These are phyloP conservation scores for Synanthedon andrenaeformis DNA, from an alignment of 2,888 invertebrate species.

Conservation along the genomic window DNA sequence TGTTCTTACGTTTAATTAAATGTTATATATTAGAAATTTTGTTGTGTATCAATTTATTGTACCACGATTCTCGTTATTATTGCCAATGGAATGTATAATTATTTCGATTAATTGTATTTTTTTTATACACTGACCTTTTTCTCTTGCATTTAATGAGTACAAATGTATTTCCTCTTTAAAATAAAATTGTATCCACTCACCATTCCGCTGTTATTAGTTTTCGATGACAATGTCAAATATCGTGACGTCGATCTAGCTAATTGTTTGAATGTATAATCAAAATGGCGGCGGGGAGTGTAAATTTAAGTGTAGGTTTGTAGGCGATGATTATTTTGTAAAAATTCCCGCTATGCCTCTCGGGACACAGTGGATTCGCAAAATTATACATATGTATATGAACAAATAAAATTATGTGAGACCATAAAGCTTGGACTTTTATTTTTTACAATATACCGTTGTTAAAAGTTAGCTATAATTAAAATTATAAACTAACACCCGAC, in stretches of 20 bases:
- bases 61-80: conserved; percentile 7
- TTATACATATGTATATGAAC: conserved; percentile 71
- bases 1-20: conserved; percentile 16
- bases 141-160: conserved; percentile 1
- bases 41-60: conserved; percentile 9
- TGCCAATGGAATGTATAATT: conserved; percentile 2
- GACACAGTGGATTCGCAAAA: conserved; percentile 69
- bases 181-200: conserved; percentile 15
- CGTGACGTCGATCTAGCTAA: conserved; percentile 23
- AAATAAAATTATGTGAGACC: conserved; percentile 71
- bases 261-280: conserved; percentile 52
- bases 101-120: not conserved
- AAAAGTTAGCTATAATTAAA: too few relatives aligned
- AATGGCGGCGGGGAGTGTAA: conserved; percentile 40
- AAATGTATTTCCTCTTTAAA: conserved; percentile 6
- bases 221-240: not conserved
- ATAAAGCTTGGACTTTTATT: conserved; percentile 25
- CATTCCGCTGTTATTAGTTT: conserved; percentile 19
- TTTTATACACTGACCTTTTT: not conserved
- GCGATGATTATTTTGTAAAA: conserved; percentile 57
- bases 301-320: conserved; percentile 59
- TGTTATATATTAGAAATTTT: conserved; percentile 8
- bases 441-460: not conserved
- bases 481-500: too few relatives aligned
- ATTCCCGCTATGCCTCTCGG: conserved; percentile 62